These are phyloP conservation scores for Molanna angustata DNA, from an alignment of 2,888 invertebrate species.

Conservation along the genomic window DNA sequence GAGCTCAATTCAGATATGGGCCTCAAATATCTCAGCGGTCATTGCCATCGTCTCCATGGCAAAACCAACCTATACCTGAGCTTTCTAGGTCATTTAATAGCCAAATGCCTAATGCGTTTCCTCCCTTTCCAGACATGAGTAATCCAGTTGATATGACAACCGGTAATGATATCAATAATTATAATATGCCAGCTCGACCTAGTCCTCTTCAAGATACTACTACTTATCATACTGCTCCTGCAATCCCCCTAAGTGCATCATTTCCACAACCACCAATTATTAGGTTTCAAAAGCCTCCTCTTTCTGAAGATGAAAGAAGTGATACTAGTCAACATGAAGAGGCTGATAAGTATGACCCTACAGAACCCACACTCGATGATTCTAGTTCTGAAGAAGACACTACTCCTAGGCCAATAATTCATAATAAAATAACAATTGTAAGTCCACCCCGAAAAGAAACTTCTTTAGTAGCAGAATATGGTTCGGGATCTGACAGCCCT, in stretches of 20 bases:
- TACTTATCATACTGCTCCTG: conserved; percentile 1
- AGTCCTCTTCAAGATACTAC: conserved; percentile 1
- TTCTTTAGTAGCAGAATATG: conserved; percentile 17
- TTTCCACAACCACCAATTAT: conserved; percentile 42
- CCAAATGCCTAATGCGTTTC: conserved; percentile 3
- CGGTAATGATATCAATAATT: conserved; percentile 5
- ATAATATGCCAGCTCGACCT: conserved; percentile 5
- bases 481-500: conserved; percentile 23
- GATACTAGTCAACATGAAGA: conserved; percentile 60
- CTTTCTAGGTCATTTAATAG: conserved; percentile 9
- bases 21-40: conserved; percentile 17
- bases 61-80: conserved; percentile 20
- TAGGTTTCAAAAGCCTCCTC: conserved; percentile 42
- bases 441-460: conserved; percentile 23
- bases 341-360: conserved; percentile 57
- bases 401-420: conserved; percentile 16
- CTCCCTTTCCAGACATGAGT: not conserved
- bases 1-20: conserved; percentile 17
- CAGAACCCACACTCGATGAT: conserved; percentile 52
- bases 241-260: conserved; percentile 32
- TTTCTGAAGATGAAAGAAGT: conserved; percentile 55
- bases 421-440: conserved; percentile 27
- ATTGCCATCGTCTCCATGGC: conserved; percentile 16
- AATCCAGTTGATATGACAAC: conserved; percentile 20
- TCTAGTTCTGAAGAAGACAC: conserved; percentile 41